These are phyloP conservation scores for Cyprinella venusta DNA, from an alignment of 2,797 vertebrate species.

Conservation along the genomic window DNA sequence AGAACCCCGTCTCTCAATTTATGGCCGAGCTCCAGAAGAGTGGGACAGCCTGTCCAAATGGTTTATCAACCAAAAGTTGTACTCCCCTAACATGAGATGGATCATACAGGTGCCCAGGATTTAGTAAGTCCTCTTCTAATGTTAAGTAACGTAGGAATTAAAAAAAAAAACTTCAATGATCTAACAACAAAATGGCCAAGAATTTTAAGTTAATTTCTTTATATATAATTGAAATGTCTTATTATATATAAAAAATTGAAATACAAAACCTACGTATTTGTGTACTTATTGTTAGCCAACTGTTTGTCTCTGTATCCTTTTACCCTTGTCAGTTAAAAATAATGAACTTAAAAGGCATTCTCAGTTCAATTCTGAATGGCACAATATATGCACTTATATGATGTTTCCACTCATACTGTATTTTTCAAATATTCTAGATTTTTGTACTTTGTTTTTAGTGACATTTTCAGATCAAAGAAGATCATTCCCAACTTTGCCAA, in stretches of 20 bases:
- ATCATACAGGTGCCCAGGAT: constrained; percentile 97
- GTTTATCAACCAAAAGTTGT: constrained; percentile 94
- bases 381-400: background rate
- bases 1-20: constrained; percentile 94
- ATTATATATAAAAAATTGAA: too few relatives aligned
- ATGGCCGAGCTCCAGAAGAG: constrained; percentile 87
- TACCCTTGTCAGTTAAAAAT: background rate
- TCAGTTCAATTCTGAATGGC: background rate
- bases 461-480: constrained; percentile 94
- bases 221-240: too few relatives aligned
- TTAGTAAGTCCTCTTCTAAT: constrained; percentile 84
- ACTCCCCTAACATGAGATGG: constrained; percentile 96
- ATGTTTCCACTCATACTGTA: too few relatives aligned
- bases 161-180: too few relatives aligned
- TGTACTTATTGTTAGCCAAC: too few relatives aligned
- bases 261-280: too few relatives aligned
- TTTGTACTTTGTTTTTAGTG: constrained; percentile 74
- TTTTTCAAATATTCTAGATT: constrained; percentile 68
- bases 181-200: too few relatives aligned
- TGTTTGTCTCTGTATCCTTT: background rate
- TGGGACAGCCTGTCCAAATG: constrained; percentile 88
- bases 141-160: background rate
- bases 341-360: background rate
- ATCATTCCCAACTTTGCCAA: constrained; percentile 88
- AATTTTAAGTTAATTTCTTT: too few relatives aligned